phyloP scores from a whole-genome alignment of 2,888 invertebrate species.

The Lysandra coridon region DNA sequence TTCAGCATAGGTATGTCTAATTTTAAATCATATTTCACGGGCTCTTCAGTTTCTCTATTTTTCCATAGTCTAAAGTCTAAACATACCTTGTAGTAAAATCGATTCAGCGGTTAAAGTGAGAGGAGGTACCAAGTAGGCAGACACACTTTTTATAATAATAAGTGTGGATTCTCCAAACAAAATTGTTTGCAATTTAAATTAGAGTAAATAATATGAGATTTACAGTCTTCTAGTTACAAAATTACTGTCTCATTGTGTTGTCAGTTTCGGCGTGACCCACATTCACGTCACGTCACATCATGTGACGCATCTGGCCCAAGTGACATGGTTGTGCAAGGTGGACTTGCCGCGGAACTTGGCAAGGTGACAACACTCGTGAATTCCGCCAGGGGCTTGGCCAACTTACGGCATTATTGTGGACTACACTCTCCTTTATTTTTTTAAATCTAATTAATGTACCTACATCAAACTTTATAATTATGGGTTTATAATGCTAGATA shows the following conservation, averaged over 20 bases:
- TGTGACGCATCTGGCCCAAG: constrained; percentile 19
- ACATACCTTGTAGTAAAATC: no score
- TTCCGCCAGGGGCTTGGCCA: background rate
- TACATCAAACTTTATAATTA: no score
- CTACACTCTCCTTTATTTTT: background rate
- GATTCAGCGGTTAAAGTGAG: background rate
- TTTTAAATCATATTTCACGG: no score
- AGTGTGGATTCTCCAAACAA: background rate
- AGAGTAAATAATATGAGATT: background rate
- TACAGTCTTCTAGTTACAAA: background rate
- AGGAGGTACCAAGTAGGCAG: background rate
- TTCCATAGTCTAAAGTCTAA: no score
- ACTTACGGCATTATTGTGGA: background rate
- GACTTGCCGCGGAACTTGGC: constrained; percentile 22
- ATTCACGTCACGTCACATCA: background rate
- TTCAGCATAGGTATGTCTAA: no score
- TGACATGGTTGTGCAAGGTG: constrained; percentile 19
- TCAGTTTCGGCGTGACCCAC: constrained; percentile 17
- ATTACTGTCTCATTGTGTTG: constrained; percentile 6
- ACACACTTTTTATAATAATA: background rate
- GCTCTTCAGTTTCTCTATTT: no score
- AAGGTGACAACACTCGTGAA: constrained; percentile 16
- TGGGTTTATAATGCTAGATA: no score
- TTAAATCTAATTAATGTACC: no score
- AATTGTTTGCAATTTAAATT: background rate